Conservation (phyloP, 1,140 invertebrate species). For the Heliconius eleuchia region DNA sequence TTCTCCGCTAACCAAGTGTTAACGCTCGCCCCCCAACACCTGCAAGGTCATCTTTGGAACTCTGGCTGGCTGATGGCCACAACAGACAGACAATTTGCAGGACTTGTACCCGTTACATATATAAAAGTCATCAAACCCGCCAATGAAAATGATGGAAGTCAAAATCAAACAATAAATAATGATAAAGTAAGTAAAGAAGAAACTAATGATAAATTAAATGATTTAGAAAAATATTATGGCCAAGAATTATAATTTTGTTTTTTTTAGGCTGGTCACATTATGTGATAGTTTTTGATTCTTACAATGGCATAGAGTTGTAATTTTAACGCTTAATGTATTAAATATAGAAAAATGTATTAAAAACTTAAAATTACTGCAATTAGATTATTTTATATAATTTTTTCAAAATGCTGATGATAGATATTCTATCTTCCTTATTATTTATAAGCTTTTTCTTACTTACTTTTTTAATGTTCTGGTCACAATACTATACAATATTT, state of each 20-base stretch:
- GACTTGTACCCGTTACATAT: slow-evolving; percentile 92
- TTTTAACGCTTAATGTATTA: not conserved
- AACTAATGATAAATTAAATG: slow-evolving; percentile 9
- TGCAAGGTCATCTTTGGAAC: slow-evolving; percentile 85
- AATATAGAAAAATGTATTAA: not conserved
- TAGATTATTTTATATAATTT: not conserved
- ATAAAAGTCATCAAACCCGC: slow-evolving; percentile 81
- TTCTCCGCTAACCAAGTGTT: slow-evolving; percentile 90
- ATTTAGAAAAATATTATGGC: slow-evolving; percentile 50
- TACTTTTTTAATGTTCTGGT: not conserved
- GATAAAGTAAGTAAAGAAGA: slow-evolving; percentile 13
- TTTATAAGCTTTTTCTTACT: not conserved
- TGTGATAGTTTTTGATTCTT: not conserved
- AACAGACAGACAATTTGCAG: slow-evolving; percentile 85
- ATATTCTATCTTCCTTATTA: not conserved
- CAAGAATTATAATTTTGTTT: slow-evolving; percentile 45
- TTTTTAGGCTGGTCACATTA: slow-evolving; percentile 26
- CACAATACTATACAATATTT: not conserved
- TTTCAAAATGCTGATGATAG: not conserved
- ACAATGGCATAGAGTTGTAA: not conserved
- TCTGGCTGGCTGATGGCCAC: slow-evolving; percentile 90
- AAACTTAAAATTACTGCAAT: not conserved
- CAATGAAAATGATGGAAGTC: slow-evolving; percentile 33
- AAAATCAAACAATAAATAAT: slow-evolving; percentile 13
- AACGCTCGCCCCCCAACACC: slow-evolving; percentile 90